These are phyloP conservation scores for Menura novaehollandiae DNA, from an alignment of 2,113 vertebrate species.

Conservation along the genomic window DNA sequence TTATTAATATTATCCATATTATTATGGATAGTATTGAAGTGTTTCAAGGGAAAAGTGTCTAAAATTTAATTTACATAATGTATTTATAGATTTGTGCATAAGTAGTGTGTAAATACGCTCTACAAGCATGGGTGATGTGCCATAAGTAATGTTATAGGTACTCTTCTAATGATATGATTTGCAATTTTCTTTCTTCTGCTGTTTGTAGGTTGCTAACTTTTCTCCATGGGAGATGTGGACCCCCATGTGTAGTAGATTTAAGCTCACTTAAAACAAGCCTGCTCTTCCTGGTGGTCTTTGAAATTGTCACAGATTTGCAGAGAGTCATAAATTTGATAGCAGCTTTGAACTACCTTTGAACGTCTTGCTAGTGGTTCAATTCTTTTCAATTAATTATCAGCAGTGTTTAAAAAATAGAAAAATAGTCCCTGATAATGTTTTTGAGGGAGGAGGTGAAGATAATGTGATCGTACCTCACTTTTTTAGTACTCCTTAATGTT, in stretches of 20 bases:
- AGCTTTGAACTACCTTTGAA: neutral
- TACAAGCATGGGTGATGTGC: neutral
- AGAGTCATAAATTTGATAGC: neutral
- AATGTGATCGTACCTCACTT: neutral
- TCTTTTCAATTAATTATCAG: neutral
- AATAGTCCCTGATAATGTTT: neutral
- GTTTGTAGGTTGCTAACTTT: neutral
- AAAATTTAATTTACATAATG: neutral
- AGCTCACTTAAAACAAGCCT: neutral
- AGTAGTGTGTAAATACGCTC: neutral
- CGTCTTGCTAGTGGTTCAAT: neutral
- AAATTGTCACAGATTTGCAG: neutral
- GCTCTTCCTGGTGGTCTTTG: neutral
- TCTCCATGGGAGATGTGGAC: neutral
- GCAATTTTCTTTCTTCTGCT: neutral
- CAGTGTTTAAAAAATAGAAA: neutral
- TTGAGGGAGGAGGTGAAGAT: neutral
- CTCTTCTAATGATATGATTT: fast-evolving
- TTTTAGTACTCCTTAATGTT: neutral
- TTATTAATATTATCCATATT: too few relatives aligned
- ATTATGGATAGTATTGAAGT: neutral
- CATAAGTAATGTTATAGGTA: neutral
- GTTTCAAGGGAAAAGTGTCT: neutral
- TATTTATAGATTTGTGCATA: neutral
- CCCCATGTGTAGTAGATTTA: neutral